phyloP scores from a whole-genome alignment of 2,113 vertebrate species.

The Colius striatus region DNA sequence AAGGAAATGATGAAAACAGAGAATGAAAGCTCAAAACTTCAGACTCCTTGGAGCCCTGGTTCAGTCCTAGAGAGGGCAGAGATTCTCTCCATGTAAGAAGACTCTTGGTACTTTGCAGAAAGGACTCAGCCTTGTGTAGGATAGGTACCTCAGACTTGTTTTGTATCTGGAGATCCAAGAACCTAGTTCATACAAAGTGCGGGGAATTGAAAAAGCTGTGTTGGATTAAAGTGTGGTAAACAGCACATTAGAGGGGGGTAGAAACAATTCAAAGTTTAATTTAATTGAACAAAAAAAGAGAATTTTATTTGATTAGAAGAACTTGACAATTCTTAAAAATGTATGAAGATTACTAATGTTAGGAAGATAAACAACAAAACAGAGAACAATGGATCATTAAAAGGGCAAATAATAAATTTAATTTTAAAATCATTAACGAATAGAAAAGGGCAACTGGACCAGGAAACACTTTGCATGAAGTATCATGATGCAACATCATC shows the following conservation, averaged over 20 bases:
- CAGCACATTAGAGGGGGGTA: neutral
- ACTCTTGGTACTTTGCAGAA: neutral
- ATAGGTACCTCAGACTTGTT: neutral
- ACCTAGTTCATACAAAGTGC: neutral
- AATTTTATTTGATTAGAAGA: neutral
- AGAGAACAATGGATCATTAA: neutral
- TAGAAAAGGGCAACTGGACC: neutral
- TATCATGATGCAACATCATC: neutral
- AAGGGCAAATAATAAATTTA: neutral
- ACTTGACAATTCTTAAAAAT: neutral
- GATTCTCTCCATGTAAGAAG: accelerated
- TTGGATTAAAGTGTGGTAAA: neutral
- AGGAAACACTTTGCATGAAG: neutral
- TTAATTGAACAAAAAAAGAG: neutral
- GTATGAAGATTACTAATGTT: neutral
- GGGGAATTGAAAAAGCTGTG: neutral
- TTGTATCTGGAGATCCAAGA: neutral
- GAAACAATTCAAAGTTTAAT: neutral
- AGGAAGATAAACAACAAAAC: neutral
- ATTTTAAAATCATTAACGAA: no score
- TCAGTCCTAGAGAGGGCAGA: neutral
- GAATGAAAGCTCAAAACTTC: neutral
- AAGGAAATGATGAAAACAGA: neutral
- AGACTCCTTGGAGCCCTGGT: neutral
- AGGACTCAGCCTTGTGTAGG: neutral